phyloP scores from a whole-genome alignment of 2,113 vertebrate species.

The human (Homo sapiens) region GRCh38 chr2:26115001-26115500 shows the following conservation, averaged over 20 bases:
- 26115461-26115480: background rate
- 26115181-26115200: background rate
- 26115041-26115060: no score
- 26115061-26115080: background rate
- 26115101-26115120: background rate
- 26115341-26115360: background rate
- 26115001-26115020: no score
- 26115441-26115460: background rate
- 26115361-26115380: background rate
- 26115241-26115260: background rate
- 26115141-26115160: background rate
- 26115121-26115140: background rate
- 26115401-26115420: background rate
- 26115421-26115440: background rate
- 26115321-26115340: background rate
- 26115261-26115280: background rate
- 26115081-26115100: background rate
- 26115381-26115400: background rate
- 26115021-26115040: no score
- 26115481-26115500: background rate
- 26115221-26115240: background rate
- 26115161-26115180: background rate
- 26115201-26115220: background rate
- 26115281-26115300: background rate
- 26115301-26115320: background rate